Evolutionary conservation across 2,797 vertebrate species (phyloP).

Genomic region (Rachycentron canadum): DNA sequence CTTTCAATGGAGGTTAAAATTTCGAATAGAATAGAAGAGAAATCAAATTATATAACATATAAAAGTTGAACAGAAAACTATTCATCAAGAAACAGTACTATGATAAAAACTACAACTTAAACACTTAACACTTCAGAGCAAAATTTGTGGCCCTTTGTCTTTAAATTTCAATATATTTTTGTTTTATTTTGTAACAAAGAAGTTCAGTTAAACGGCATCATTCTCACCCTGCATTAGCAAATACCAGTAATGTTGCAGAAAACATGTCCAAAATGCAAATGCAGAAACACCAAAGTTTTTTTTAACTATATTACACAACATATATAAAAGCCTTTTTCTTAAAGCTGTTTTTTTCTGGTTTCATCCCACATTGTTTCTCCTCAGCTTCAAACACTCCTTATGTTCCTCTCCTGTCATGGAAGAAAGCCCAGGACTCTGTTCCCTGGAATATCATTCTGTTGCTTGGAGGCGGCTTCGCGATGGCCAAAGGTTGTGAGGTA

Average conservation of each 20-base stretch:
- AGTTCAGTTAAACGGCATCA: not conserved
- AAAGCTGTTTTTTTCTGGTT: not conserved
- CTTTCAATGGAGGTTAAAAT: slow-evolving; percentile 28
- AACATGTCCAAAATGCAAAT: not conserved
- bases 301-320: not conserved
- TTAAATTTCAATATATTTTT: not conserved
- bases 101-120: not conserved
- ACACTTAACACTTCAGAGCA: too few species aligned
- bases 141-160: not conserved
- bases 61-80: not conserved
- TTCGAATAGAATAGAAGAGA: slow-evolving; percentile 9
- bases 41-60: not conserved
- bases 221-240: too few species aligned
- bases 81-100: too few species aligned
- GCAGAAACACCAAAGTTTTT: not conserved
- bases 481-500: slow-evolving; percentile 98
- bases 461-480: slow-evolving; percentile 96
- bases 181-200: too few species aligned
- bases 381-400: slow-evolving; percentile 90
- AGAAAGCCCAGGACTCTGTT: slow-evolving; percentile 92
- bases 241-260: not conserved
- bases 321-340: not conserved
- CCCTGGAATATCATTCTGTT: slow-evolving; percentile 97
- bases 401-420: slow-evolving; percentile 93
- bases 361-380: slow-evolving; percentile 35